phyloP scores from a whole-genome alignment of 2,113 vertebrate species.

The Entosphenus tridentatus region DNA sequence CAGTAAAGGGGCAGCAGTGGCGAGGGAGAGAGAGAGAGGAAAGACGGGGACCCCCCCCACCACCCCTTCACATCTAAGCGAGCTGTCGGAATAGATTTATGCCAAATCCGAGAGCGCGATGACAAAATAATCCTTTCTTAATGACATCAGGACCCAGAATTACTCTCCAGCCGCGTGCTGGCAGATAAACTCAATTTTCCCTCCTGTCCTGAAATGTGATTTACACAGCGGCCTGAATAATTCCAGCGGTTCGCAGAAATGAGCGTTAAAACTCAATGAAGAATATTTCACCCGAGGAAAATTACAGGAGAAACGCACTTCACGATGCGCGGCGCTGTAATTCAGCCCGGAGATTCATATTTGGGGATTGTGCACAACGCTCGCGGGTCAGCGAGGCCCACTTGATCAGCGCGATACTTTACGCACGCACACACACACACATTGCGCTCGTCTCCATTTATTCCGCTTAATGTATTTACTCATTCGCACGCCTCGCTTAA shows the following conservation, averaged over 20 bases:
- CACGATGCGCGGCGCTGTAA: too few relatives aligned
- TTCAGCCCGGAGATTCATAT: too few relatives aligned
- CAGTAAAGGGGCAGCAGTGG: too few relatives aligned
- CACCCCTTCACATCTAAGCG: background rate
- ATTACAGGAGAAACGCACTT: background rate
- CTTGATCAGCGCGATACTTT: too few relatives aligned
- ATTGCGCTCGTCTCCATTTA: too few relatives aligned
- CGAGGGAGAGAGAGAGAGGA: too few relatives aligned
- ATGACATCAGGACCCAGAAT: conserved; percentile 5
- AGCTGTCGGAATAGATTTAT: conserved; percentile 4
- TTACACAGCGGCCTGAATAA: background rate
- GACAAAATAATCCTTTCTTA: conserved; percentile 6
- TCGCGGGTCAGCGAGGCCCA: too few relatives aligned
- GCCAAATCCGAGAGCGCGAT: conserved; percentile 1
- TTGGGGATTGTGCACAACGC: too few relatives aligned
- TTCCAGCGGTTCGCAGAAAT: conserved; percentile 1
- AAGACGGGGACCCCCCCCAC: too few relatives aligned
- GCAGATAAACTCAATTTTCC: conserved; percentile 6
- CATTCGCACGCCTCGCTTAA: too few relatives aligned
- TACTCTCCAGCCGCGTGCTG: conserved; percentile 1
- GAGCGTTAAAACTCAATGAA: conserved; percentile 2
- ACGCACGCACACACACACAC: too few relatives aligned
- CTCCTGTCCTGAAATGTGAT: conserved; percentile 7
- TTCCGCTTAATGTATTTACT: too few relatives aligned
- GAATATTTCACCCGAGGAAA: conserved; percentile 4